Base-by-base conservation (phyloP, 2,888 invertebrate species). In the Epinotia brunnichana region DNA sequence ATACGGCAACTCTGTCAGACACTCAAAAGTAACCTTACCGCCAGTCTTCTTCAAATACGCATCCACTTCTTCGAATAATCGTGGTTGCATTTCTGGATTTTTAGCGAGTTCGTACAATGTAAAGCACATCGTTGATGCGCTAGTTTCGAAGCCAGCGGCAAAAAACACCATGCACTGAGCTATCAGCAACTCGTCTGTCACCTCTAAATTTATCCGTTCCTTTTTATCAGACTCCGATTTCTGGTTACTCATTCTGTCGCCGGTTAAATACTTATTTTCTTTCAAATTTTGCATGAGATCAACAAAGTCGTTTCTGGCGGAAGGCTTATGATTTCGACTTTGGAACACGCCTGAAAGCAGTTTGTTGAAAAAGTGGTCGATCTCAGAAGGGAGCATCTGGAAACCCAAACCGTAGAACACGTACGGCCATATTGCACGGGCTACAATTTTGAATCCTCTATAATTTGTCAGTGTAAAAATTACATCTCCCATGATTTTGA, bases 81-180 rank as follows among this genome's bases (percentile, higher is more conserved):
- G 90, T 1, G 85, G 81, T 75, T 94, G 94, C 3, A 92, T 77
- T 0, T 87, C 80, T 0, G 83, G 87, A 78, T 94, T 88, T 11
- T 85, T 81, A 1, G 94, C 91, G 51, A 95, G 78, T 77, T 94
- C 93, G 76, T 89, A 94, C 15, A 94, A 78, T 1, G 87, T 87
- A 75, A 88, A 94, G 59, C 89, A 87, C 79, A 94, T 83, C 3
- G 90, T 89, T n/a, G 90, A 87, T 15, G 89, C 85, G 10, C 94
- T 94, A 0, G 94, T 94, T 80, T 94, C 94, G 72, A 90, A 94
- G 1, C 94, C 94, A 41, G 94, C 94, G 0, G 83, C 73, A 71
- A 94, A 94, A 76, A 94, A 94, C 0, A 91, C 79, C 64, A 91
- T 87, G 2, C 94, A 92, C 71, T 95, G 94, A 0, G 94, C 90